Percentiles rank a stretch among this genome's conserved stretches.
phyloP scores from a whole-genome alignment of 1,140 invertebrate genomes.

The Zaprionus ornatus region DNA sequence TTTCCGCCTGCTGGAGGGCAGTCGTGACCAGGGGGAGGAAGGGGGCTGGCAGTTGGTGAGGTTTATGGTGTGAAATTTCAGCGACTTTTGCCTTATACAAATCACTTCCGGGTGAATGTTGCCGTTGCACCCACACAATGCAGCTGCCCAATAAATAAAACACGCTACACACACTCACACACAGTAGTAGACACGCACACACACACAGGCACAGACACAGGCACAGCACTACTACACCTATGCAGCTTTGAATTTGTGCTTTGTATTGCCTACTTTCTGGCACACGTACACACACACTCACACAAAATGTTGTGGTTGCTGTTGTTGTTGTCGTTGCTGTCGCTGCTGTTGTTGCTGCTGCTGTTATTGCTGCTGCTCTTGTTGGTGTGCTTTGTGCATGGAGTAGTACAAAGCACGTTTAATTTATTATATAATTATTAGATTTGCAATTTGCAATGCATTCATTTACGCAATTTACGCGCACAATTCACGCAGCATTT shows the following conservation, averaged over 20 bases:
- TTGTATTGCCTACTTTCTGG: constrained; percentile 27
- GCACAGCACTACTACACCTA: background rate
- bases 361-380: background rate
- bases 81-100: constrained; percentile 62
- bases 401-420: constrained; percentile 10
- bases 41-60: background rate
- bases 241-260: constrained; percentile 3
- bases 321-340: constrained; percentile 15
- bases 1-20: constrained; percentile 9
- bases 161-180: constrained; percentile 24
- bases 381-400: constrained; percentile 15
- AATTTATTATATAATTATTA: constrained; percentile 76
- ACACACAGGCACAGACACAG: background rate
- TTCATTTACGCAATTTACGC: constrained; percentile 59
- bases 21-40: background rate
- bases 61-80: constrained; percentile 58
- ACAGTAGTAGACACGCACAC: background rate
- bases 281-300: constrained; percentile 18
- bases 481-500: constrained; percentile 65
- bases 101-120: constrained; percentile 63
- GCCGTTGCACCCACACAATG: constrained; percentile 41
- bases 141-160: constrained; percentile 43
- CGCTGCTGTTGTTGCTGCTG: background rate
- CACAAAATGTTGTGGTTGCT: constrained; percentile 7
- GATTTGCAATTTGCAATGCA: constrained; percentile 58